Conservation (phyloP, 2,113 vertebrate species). For the Axis porcinus region DNA sequence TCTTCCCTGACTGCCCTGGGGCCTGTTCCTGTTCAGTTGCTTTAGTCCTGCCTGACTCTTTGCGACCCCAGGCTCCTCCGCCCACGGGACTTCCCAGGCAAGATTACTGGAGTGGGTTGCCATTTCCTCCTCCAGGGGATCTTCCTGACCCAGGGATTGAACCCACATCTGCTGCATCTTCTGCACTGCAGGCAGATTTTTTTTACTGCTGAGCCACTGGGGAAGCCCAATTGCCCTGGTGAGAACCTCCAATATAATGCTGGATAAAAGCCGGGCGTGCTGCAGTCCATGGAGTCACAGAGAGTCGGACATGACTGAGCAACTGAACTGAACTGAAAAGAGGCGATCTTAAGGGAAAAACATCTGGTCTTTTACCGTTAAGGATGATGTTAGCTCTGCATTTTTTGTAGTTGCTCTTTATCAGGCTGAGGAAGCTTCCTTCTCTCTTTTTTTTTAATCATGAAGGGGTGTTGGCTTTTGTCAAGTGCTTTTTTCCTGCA, state of each 20-base stretch:
- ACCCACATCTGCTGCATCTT: neutral
- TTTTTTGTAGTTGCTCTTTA: neutral
- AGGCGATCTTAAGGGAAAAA: neutral
- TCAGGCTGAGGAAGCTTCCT: neutral
- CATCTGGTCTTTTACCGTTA: neutral
- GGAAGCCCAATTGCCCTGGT: neutral
- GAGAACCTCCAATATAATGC: neutral
- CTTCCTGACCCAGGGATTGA: neutral
- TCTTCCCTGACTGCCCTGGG: neutral
- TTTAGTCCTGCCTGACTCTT: neutral
- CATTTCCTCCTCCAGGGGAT: neutral
- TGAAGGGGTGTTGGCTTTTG: neutral
- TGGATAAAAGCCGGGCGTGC: neutral
- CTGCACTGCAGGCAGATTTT: neutral
- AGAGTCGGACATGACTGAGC: neutral
- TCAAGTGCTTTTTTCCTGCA: neutral
- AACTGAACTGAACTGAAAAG: neutral
- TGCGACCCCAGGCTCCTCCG: neutral
- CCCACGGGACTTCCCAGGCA: neutral
- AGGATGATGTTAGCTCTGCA: neutral
- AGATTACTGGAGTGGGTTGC: neutral
- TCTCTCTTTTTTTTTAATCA: neutral
- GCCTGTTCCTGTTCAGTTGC: neutral
- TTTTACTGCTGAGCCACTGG: fast-evolving
- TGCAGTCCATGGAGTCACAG: neutral